A percentile compares a stretch with the other conserved stretches of the same genome.
These are phyloP conservation scores for Aphelenchoides avenae DNA, from an alignment of 1,140 invertebrate genomes.

Conservation along the genomic window DNA sequence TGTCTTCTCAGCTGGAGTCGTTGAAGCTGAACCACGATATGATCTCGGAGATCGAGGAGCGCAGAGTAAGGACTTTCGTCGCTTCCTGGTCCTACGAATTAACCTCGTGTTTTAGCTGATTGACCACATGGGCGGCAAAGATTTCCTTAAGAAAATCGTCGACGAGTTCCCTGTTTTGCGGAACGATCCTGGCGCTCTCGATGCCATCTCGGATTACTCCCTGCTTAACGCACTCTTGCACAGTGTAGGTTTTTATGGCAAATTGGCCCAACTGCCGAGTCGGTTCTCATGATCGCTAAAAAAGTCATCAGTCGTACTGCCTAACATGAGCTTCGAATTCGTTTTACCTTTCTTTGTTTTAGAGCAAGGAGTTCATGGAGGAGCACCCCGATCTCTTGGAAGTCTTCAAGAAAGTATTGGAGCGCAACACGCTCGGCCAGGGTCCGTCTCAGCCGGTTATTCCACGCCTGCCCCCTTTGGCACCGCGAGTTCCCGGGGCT, in stretches of 20 bases:
- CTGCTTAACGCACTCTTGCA: neutral
- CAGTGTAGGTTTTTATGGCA: neutral
- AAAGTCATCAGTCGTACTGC: too few relatives aligned
- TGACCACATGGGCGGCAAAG: neutral
- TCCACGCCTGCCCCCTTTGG: neutral
- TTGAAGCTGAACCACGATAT: neutral
- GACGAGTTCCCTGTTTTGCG: neutral
- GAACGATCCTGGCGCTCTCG: neutral
- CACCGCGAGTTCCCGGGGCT: neutral
- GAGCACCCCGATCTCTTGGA: neutral
- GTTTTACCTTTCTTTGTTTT: too few relatives aligned
- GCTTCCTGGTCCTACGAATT: neutral
- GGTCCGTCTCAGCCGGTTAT: neutral
- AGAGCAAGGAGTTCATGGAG: slow-evolving; percentile 2
- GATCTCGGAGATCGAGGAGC: neutral
- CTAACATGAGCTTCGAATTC: too few relatives aligned
- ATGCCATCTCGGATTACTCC: neutral
- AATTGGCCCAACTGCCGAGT: neutral
- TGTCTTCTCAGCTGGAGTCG: neutral
- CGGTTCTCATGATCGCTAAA: neutral
- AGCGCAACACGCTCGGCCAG: neutral
- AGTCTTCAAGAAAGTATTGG: neutral
- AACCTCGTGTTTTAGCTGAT: neutral
- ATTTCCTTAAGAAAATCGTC: slow-evolving; percentile 4
- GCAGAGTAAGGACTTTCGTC: neutral